phyloP scores from a whole-genome alignment of 1,140 invertebrate genomes.

The Euura lappo region DNA sequence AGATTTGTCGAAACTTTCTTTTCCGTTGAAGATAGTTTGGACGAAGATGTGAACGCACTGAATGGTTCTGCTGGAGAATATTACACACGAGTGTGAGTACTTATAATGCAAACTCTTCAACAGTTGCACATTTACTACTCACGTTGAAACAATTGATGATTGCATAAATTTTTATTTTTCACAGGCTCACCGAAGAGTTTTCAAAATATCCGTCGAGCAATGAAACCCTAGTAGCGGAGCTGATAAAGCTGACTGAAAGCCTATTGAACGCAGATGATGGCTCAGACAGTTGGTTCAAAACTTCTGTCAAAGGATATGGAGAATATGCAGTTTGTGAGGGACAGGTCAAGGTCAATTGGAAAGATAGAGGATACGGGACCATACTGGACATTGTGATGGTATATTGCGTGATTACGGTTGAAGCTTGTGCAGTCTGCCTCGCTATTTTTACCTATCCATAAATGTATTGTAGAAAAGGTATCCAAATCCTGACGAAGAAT shows the following conservation, averaged over 20 bases:
- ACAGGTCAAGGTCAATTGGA: conserved; percentile 67
- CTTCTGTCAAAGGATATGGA: conserved; percentile 61
- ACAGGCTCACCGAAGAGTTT: background rate
- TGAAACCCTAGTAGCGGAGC: background rate
- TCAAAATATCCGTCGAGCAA: background rate
- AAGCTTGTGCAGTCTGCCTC: too few relatives aligned
- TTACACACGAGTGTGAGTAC: conserved; percentile 48
- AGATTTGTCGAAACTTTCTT: conserved; percentile 38
- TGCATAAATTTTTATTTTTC: background rate
- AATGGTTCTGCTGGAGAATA: conserved; percentile 57
- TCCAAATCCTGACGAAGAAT: conserved; percentile 31
- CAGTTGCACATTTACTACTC: background rate
- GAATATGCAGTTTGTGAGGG: conserved; percentile 68
- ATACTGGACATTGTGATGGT: conserved; percentile 67
- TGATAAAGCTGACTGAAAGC: background rate
- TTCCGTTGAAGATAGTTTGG: conserved; percentile 25
- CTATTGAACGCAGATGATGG: background rate
- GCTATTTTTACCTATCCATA: too few relatives aligned
- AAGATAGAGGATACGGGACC: conserved; percentile 65
- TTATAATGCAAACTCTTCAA: background rate
- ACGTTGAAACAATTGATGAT: too few relatives aligned
- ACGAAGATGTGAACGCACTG: conserved; percentile 39
- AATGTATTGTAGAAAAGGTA: conserved; percentile 39
- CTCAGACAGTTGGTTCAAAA: conserved; percentile 64
- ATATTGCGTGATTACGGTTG: conserved; percentile 22